These are phyloP conservation scores for Brenthis hecate DNA, from an alignment of 2,888 invertebrate genomes.

Conservation along the genomic window DNA sequence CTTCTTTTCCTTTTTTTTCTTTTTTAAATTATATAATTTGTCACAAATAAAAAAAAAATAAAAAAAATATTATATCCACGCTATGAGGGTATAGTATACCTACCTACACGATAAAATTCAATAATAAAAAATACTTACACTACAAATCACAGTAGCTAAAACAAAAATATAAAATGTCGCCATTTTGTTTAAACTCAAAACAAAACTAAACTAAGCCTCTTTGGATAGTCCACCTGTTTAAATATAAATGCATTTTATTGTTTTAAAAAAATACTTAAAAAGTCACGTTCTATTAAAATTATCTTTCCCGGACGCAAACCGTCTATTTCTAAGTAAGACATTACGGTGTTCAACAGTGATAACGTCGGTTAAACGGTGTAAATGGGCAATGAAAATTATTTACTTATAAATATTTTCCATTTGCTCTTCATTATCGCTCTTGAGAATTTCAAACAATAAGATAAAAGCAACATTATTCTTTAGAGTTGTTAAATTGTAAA, in stretches of 20 bases:
- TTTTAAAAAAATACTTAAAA: constrained; percentile 43
- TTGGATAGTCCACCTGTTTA: constrained; percentile 38
- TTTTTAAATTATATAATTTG: neutral
- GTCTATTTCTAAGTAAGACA: constrained; percentile 38
- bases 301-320: constrained; percentile 45
- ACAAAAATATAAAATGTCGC: constrained; percentile 20
- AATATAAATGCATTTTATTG: constrained; percentile 39
- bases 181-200: constrained; percentile 25
- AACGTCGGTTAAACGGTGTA: constrained; percentile 23
- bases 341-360: constrained; percentile 31
- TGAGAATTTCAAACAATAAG: neutral
- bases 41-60: too few species aligned
- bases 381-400: constrained; percentile 22
- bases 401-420: neutral
- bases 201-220: constrained; percentile 23
- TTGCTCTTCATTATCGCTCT: neutral
- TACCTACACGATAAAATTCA: neutral
- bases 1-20: too few species aligned
- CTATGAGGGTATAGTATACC: too few species aligned
- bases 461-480: neutral
- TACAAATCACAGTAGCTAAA: constrained; percentile 24
- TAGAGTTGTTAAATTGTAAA: neutral
- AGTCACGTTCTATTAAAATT: constrained; percentile 55
- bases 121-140: constrained; percentile 28
- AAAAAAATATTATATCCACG: too few species aligned